Evolutionary conservation across 2,797 vertebrate genomes (phyloP).

Genomic region (Sphenodon punctatus): DNA sequence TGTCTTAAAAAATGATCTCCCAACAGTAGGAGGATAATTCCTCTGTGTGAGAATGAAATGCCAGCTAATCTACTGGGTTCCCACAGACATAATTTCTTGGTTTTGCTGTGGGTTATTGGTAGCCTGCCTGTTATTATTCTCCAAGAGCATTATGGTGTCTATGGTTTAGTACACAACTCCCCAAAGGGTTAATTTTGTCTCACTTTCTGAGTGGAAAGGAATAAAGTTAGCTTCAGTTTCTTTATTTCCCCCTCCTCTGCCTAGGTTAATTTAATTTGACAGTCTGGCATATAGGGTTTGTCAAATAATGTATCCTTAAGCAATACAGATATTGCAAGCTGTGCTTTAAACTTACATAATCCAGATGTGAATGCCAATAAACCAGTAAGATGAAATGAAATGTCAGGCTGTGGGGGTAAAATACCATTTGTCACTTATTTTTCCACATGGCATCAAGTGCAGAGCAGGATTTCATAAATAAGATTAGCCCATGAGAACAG

Average conservation of each 20-base stretch:
- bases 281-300: conserved; percentile 69
- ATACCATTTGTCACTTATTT: conserved; percentile 44
- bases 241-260: conserved; percentile 22
- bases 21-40: neutral
- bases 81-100: neutral
- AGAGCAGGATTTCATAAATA: conserved; percentile 39
- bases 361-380: conserved; percentile 75
- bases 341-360: conserved; percentile 70
- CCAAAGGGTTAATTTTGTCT: conserved; percentile 29
- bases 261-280: conserved; percentile 72
- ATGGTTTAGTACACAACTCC: neutral
- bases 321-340: conserved; percentile 67
- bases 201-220: conserved; percentile 19
- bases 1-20: neutral
- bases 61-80: neutral
- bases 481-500: conserved; percentile 27
- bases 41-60: neutral
- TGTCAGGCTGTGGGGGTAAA: conserved; percentile 43
- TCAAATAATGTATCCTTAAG: conserved; percentile 72
- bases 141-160: neutral
- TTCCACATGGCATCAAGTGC: conserved; percentile 30
- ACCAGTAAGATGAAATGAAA: conserved; percentile 49
- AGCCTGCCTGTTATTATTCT: neutral
- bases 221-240: neutral
- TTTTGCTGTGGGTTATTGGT: neutral